phyloP scores from a whole-genome alignment of 2,113 vertebrate genomes.

The Hyperopisus bebe region DNA sequence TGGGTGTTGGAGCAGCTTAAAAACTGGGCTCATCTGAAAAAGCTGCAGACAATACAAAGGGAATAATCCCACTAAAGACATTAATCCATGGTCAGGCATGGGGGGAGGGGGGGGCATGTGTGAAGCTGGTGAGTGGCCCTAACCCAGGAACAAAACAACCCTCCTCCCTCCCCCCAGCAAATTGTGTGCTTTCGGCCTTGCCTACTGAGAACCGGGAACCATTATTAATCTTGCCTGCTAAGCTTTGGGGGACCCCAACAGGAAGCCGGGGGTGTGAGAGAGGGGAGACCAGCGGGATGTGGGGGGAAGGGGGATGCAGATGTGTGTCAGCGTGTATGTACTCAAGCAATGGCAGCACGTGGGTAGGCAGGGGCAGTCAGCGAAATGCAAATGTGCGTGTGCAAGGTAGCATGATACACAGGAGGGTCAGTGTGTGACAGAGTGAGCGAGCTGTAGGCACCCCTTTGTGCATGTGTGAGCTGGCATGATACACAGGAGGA shows the following conservation, averaged over 20 bases:
- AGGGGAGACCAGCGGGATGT: neutral
- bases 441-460: neutral
- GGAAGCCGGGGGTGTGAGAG: neutral
- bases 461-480: neutral
- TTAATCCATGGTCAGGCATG: slow-evolving; percentile 15
- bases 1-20: neutral
- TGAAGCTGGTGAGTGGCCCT: slow-evolving; percentile 2
- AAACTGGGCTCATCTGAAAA: slow-evolving; percentile 22
- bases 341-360: neutral
- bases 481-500: neutral
- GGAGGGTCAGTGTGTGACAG: neutral
- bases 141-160: neutral
- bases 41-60: slow-evolving; percentile 11
- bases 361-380: neutral
- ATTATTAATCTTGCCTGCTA: slow-evolving; percentile 15
- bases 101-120: neutral
- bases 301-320: neutral
- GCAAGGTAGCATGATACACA: neutral
- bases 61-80: slow-evolving; percentile 15
- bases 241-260: neutral
- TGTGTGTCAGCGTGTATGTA: neutral
- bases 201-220: neutral
- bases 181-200: neutral
- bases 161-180: neutral
- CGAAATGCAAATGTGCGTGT: neutral